Evolutionary conservation across 2,888 invertebrate species (phyloP).

Genomic region (Phania funesta): DNA sequence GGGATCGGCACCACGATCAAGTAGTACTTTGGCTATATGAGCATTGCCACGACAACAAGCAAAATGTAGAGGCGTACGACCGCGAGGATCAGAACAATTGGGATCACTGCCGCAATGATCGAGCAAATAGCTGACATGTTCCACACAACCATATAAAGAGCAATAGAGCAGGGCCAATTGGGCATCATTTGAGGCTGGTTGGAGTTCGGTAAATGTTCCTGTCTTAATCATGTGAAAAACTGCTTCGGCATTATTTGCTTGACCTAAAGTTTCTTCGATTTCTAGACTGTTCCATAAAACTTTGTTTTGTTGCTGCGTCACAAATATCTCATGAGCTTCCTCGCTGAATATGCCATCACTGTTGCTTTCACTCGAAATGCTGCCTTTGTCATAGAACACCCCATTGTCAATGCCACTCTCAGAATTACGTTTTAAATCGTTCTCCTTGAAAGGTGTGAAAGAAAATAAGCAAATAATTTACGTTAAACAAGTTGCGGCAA

Average conservation of each 20-base stretch:
- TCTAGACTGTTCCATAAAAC: constrained; percentile 78
- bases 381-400: constrained; percentile 77
- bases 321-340: constrained; percentile 76
- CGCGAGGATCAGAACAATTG: constrained; percentile 84
- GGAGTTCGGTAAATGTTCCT: constrained; percentile 71
- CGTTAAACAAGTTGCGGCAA: background rate
- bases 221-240: constrained; percentile 76
- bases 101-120: constrained; percentile 82
- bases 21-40: constrained; percentile 85
- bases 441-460: constrained; percentile 75
- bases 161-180: constrained; percentile 78
- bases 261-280: constrained; percentile 76
- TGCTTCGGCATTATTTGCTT: constrained; percentile 70
- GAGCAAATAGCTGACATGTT: constrained; percentile 74
- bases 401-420: constrained; percentile 75
- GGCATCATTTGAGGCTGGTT: constrained; percentile 75
- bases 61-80: constrained; percentile 88
- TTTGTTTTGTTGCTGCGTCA: constrained; percentile 76
- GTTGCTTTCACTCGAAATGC: constrained; percentile 79
- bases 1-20: constrained; percentile 86
- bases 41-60: constrained; percentile 88
- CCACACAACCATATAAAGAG: constrained; percentile 75
- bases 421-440: constrained; percentile 78
- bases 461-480: constrained; percentile 28
- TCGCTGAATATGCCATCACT: constrained; percentile 76